These are phyloP conservation scores for Hippocampus kuda DNA, from an alignment of 2,797 vertebrate species.

Conservation along the genomic window DNA sequence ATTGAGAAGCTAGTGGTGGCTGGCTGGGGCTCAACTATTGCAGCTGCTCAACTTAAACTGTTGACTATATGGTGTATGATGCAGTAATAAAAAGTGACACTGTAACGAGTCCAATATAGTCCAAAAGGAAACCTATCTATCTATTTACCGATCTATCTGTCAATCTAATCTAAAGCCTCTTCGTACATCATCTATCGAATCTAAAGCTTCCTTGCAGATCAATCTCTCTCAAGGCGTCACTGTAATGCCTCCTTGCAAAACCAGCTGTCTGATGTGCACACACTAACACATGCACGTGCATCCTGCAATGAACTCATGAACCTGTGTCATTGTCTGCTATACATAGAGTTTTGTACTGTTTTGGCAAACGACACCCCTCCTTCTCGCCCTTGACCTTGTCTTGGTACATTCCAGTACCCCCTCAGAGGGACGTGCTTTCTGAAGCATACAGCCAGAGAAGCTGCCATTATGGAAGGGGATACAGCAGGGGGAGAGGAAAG, in stretches of 20 bases:
- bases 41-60: neutral
- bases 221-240: neutral
- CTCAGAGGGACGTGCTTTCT: constrained; percentile 58
- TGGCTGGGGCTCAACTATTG: neutral
- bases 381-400: constrained; percentile 57
- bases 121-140: neutral
- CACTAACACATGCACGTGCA: constrained; percentile 9
- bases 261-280: neutral
- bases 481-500: constrained; percentile 32
- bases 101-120: neutral
- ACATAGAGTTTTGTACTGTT: constrained; percentile 30
- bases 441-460: constrained; percentile 60
- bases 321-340: constrained; percentile 35
- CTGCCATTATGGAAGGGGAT: constrained; percentile 52
- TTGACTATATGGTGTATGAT: neutral
- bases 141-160: neutral
- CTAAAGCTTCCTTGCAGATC: neutral
- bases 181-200: neutral
- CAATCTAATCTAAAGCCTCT: no score
- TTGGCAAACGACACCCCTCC: constrained; percentile 42
- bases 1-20: neutral
- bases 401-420: constrained; percentile 64
- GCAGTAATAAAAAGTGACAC: neutral
- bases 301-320: constrained; percentile 26
- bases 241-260: neutral